Base-by-base conservation (phyloP, 2,888 invertebrate genomes). In the Endotricha flammealis region DNA sequence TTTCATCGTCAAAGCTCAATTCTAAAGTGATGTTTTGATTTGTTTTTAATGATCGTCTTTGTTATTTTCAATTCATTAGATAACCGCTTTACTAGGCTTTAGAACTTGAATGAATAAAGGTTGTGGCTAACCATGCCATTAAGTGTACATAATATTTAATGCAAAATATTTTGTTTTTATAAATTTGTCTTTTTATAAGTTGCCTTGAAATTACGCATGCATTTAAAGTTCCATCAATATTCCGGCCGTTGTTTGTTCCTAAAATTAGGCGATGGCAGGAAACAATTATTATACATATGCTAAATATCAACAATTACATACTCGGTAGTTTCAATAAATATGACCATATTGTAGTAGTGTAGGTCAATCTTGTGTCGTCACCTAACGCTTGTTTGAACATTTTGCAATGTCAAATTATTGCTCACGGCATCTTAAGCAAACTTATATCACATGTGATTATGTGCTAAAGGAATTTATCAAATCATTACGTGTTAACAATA, bases 221-320 rank as follows among this genome's bases (percentile, higher is more conserved):
- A n/a, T n/a, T n/a, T n/a, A n/a, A n/a, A n/a, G n/a, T n/a, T n/a
- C n/a, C n/a, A n/a, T n/a, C n/a, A n/a, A n/a, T n/a, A n/a, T n/a
- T n/a, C n/a, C n/a, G n/a, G n/a, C n/a, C n/a, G n/a, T 31, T 12
- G 60, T 64, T 57, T 54, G 30, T 36, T 39, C 39, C 46, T 52
- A 62, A 65, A 57, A 56, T 64, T 61, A 62, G 57, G 49, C 63
- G 55, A 61, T 49, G 50, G 32, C 45, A 63, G 59, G 57, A 61
- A 70, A 64, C 57, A 61, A 64, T 65, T 63, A 58, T 49, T 50
- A 54, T 47, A 62, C 49, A 61, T 53, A 50, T 51, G 57, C 41
- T 51, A 60, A 64, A 63, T 63, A 55, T 58, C 57, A 55, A 62
- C 49, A n/a, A n/a, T n/a, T n/a, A n/a, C n/a, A 51, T 36, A 42